These are phyloP conservation scores for Dryobates pubescens DNA, from an alignment of 2,797 vertebrate species.

Conservation along the genomic window DNA sequence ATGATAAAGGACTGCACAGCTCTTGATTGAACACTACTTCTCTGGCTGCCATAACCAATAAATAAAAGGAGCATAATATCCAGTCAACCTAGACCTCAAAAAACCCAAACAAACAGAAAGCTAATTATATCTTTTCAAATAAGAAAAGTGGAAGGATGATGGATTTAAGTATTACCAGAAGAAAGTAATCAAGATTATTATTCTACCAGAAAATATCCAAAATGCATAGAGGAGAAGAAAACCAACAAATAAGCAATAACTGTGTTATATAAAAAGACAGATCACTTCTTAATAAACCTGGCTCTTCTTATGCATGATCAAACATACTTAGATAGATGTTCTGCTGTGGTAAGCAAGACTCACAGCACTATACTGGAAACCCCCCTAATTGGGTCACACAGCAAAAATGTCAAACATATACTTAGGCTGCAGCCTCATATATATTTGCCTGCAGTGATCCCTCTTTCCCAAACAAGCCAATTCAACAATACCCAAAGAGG, in stretches of 20 bases:
- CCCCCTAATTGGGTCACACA: background rate
- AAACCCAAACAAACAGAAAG: background rate
- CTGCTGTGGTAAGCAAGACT: background rate
- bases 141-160: background rate
- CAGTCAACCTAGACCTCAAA: background rate
- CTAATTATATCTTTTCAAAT: background rate
- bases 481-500: fast-evolving
- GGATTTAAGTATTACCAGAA: background rate
- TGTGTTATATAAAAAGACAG: background rate
- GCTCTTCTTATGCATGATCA: background rate
- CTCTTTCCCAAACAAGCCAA: background rate
- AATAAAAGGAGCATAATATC: background rate
- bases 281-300: background rate
- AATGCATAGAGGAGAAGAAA: background rate
- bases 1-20: background rate
- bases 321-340: background rate
- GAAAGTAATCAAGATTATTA: constrained; percentile 15
- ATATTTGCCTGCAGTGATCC: background rate
- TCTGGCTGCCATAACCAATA: background rate
- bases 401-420: background rate
- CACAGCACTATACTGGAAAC: background rate
- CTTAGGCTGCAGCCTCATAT: background rate
- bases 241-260: background rate
- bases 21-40: background rate
- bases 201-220: background rate